Percentiles rank a stretch among this genome's conserved stretches.
These are phyloP conservation scores for Exocentrus adspersus DNA, from an alignment of 2,888 invertebrate genomes.

Conservation along the genomic window DNA sequence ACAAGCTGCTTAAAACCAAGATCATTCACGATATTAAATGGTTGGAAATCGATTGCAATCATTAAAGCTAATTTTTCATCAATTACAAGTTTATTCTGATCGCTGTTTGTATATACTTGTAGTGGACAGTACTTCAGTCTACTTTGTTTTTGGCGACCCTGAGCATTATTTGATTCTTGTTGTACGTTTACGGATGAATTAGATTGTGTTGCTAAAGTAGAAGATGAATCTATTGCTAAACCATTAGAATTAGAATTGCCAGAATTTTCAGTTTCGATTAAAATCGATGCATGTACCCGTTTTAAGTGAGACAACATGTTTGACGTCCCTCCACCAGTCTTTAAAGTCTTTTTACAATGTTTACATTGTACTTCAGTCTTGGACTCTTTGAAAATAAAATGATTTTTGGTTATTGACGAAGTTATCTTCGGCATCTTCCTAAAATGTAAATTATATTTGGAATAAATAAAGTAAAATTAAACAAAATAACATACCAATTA, in stretches of 20 bases:
- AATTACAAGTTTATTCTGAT: too few species aligned
- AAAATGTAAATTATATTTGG: too few species aligned
- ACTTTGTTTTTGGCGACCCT: not conserved
- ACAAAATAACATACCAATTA: too few species aligned
- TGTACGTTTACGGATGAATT: not conserved
- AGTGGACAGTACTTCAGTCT: not conserved
- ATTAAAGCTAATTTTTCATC: not conserved
- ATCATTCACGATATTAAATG: not conserved
- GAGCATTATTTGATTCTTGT: not conserved
- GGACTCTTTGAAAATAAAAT: too few species aligned
- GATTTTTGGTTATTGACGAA: too few species aligned
- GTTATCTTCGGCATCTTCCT: too few species aligned
- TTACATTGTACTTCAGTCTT: too few species aligned
- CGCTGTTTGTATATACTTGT: not conserved
- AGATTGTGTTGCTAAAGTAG: not conserved
- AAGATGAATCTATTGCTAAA: too few species aligned
- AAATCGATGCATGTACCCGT: not conserved
- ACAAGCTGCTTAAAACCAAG: not conserved
- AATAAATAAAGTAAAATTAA: too few species aligned
- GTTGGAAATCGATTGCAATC: not conserved
- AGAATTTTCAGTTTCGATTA: too few species aligned
- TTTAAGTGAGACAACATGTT: not conserved
- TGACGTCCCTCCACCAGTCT: not conserved
- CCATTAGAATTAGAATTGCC: too few species aligned
- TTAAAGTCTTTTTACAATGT: not conserved